A percentile compares a stretch with the other conserved stretches of the same genome.
Evolutionary conservation across 2,888 invertebrate species (phyloP).

Genomic region (Aphrophora alni): DNA sequence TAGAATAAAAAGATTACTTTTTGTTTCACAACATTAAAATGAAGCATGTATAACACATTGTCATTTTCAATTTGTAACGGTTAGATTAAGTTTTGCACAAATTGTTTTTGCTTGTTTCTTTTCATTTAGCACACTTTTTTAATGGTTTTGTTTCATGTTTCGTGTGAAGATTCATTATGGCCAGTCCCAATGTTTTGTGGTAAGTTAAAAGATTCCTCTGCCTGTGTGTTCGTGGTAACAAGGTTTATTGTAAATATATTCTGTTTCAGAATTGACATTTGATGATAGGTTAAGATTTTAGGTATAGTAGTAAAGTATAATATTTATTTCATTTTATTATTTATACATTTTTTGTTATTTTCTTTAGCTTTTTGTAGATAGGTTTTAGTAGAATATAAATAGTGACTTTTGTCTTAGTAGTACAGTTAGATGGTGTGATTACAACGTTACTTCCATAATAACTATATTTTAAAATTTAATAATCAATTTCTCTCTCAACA

Average conservation of each 20-base stretch:
- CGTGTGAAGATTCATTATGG: conserved; percentile 48
- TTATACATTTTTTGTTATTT: not conserved
- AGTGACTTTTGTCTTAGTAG: not conserved
- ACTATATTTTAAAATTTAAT: not conserved
- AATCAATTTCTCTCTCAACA: not conserved
- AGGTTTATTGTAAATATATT: not conserved
- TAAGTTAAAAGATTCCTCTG: conserved; percentile 40
- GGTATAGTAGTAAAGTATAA: not conserved
- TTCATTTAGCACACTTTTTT: conserved; percentile 30
- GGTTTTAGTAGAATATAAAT: not conserved
- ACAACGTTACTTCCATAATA: no score
- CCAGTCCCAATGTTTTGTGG: conserved; percentile 49
- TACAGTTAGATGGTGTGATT: not conserved
- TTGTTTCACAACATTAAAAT: not conserved
- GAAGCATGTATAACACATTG: not conserved
- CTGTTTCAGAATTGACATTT: not conserved
- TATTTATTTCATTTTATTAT: not conserved
- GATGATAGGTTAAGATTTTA: not conserved
- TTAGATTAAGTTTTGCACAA: not conserved
- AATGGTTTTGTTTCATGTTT: conserved; percentile 44
- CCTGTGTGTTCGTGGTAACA: conserved; percentile 3
- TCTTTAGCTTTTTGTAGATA: not conserved
- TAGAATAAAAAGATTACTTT: not conserved
- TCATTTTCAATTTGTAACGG: not conserved
- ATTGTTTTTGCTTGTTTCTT: conserved; percentile 21